Percentiles rank a stretch among this genome's conserved stretches.
Conservation (phyloP, 2,888 invertebrate genomes). For the Drymonia ruficornis region DNA sequence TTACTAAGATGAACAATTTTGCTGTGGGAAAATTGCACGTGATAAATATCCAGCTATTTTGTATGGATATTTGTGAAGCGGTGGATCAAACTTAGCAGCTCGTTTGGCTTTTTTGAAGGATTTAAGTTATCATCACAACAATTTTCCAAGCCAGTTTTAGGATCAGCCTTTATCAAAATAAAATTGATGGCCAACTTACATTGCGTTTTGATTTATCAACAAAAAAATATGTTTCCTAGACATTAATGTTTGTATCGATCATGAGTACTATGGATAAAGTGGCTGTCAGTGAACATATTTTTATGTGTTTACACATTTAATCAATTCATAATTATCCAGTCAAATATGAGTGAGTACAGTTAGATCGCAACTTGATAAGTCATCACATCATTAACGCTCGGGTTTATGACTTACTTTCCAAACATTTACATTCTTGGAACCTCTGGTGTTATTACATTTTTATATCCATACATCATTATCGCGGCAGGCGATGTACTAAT, state of each 20-base stretch:
- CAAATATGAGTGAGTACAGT: not conserved
- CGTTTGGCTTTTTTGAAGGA: too few relatives aligned
- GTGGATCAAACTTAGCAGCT: too few relatives aligned
- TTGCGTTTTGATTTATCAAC: not conserved
- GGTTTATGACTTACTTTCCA: conserved; percentile 35
- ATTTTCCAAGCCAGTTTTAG: too few relatives aligned
- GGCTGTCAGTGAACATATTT: not conserved
- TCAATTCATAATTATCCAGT: not conserved
- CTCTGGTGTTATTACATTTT: conserved; percentile 40
- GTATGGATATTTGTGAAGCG: not conserved
- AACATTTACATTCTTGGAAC: conserved; percentile 37
- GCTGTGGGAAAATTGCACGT: not conserved
- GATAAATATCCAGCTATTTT: not conserved
- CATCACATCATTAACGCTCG: conserved; percentile 2
- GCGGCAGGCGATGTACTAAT: conserved; percentile 44
- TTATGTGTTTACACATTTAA: not conserved
- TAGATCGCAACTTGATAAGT: not conserved
- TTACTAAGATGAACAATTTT: conserved; percentile 14
- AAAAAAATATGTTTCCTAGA: too few relatives aligned
- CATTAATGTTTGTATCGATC: too few relatives aligned
- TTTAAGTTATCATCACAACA: too few relatives aligned
- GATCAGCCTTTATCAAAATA: too few relatives aligned
- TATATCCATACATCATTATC: conserved; percentile 36
- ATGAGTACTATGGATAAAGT: too few relatives aligned
- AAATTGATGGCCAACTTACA: too few relatives aligned